Evolutionary conservation across 2,888 invertebrate genomes (phyloP).

Genomic region (Azorinus chamasolen): DNA sequence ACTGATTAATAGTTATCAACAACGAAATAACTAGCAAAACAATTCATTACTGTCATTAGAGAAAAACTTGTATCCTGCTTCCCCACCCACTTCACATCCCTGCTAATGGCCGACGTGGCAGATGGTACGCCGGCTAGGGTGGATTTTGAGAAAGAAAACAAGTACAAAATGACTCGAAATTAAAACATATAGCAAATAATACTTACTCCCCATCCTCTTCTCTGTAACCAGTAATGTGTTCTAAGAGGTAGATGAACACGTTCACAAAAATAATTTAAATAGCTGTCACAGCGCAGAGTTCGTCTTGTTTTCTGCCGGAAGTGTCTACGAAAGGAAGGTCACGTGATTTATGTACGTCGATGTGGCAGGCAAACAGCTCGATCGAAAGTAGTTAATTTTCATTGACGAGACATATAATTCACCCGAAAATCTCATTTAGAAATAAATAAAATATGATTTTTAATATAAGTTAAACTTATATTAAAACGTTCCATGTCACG

Average conservation of each 20-base stretch:
- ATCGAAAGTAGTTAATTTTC: no score
- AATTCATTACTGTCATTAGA: no score
- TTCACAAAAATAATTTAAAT: slow-evolving; percentile 2
- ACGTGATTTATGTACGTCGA: slow-evolving; percentile 66
- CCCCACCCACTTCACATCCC: slow-evolving; percentile 43
- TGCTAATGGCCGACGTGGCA: slow-evolving; percentile 57
- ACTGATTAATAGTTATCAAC: no score
- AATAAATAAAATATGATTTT: no score
- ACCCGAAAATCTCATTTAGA: no score
- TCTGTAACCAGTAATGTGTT: not conserved
- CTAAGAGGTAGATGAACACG: no score
- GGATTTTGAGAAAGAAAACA: slow-evolving; percentile 8
- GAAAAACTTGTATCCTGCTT: no score
- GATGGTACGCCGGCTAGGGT: slow-evolving; percentile 9
- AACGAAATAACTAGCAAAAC: no score
- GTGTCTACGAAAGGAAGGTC: slow-evolving; percentile 58
- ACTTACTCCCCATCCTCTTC: slow-evolving; percentile 59
- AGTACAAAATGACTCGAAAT: not conserved
- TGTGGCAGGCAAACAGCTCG: not conserved
- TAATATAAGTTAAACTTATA: no score
- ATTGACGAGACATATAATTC: no score
- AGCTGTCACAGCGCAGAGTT: slow-evolving; percentile 5
- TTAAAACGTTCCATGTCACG: no score
- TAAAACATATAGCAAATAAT: not conserved
- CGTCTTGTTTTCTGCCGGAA: slow-evolving; percentile 48